phyloP scores from a whole-genome alignment of 1,140 invertebrate species.

The Tribolium madens region DNA sequence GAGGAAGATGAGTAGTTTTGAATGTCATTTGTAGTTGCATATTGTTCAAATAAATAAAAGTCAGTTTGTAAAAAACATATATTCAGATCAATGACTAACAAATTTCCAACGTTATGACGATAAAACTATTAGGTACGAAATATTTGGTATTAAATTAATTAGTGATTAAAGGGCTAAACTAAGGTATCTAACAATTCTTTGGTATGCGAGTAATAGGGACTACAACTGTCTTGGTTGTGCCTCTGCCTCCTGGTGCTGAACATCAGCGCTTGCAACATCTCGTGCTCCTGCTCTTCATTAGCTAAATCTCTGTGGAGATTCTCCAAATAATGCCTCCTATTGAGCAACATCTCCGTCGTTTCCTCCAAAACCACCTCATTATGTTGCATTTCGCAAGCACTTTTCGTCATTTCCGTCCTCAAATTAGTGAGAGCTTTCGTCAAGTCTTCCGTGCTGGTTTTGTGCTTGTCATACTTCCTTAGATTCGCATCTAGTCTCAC shows the following conservation, averaged over 20 bases:
- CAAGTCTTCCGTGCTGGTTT: constrained; percentile 70
- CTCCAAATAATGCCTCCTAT: constrained; percentile 73
- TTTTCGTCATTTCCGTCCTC: constrained; percentile 70
- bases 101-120: constrained; percentile 45
- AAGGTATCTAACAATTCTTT: constrained; percentile 66
- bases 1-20: constrained; percentile 12
- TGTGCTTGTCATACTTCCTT: constrained; percentile 73
- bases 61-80: constrained; percentile 41
- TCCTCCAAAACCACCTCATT: constrained; percentile 73
- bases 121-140: constrained; percentile 60
- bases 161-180: constrained; percentile 58
- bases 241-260: constrained; percentile 54
- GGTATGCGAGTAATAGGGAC: constrained; percentile 59
- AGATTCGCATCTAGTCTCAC: constrained; percentile 76
- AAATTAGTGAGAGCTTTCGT: constrained; percentile 68
- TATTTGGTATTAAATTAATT: constrained; percentile 63
- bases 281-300: constrained; percentile 71
- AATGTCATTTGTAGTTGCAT: not conserved
- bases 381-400: constrained; percentile 74
- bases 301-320: constrained; percentile 75
- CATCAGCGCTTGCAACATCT: constrained; percentile 64
- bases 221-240: constrained; percentile 47
- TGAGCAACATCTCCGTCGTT: constrained; percentile 73
- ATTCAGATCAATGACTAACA: constrained; percentile 40
- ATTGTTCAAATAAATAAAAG: not conserved